Conservation (phyloP, 2,113 vertebrate genomes). For the Podilymbus podiceps region DNA sequence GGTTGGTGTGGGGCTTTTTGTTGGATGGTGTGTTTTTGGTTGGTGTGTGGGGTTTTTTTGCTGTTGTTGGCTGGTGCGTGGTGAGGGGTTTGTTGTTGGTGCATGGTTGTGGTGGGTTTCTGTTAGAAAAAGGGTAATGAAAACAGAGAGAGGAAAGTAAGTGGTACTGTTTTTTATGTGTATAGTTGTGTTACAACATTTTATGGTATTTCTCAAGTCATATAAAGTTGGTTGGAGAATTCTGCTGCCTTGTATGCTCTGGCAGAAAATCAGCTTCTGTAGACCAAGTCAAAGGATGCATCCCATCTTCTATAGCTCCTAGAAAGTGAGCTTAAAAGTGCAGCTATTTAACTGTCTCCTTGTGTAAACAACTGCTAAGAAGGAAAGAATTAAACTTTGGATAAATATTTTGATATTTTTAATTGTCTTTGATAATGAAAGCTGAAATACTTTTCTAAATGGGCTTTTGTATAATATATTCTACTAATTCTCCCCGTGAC, state of each 20-base stretch:
- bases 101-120: too few species aligned
- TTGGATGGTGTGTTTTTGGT: background rate
- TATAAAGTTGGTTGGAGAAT: background rate
- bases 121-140: background rate
- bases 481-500: background rate
- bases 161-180: background rate
- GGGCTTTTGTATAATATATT: background rate
- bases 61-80: background rate
- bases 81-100: too few species aligned
- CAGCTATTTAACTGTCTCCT: background rate
- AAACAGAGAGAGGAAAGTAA: background rate
- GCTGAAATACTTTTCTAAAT: background rate
- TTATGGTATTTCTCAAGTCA: background rate
- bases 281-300: background rate
- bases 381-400: background rate
- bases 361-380: background rate
- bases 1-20: too few species aligned
- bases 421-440: background rate
- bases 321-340: background rate
- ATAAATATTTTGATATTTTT: background rate
- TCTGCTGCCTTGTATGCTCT: background rate
- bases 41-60: too few species aligned
- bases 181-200: background rate
- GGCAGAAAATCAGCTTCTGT: background rate
- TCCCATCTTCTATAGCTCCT: background rate